Evolutionary conservation across 2,888 invertebrate genomes (phyloP), one percentile per base, ranked within the genome.

Genomic region (Petrolisthes cinctipes): DNA sequence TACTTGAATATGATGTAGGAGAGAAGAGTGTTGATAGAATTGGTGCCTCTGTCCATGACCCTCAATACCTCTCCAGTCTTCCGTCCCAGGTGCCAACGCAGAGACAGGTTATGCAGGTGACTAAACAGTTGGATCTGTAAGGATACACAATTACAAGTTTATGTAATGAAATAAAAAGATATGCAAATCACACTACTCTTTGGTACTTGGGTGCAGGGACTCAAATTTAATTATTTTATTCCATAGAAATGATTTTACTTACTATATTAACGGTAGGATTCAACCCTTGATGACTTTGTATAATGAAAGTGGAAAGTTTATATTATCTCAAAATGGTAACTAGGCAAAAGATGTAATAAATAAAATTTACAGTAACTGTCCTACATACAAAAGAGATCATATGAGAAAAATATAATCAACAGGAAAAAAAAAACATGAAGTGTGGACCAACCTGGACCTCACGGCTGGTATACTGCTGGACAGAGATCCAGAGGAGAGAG

Each of bases 21-120:
- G 92, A 99, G 94, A 11, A 99, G 94, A 93, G 96, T 97, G 93
- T 98, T 98, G 91, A 99, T 97, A 85, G 98, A 98, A 92, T 97
- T 97, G 0, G 99, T 99, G 91, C 99, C 99, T 90, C 99, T 94
- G 93, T 99, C 99, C 97, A 99, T 98, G 0, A 99, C 96, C 66
- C 98, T 94, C 2, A 99, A 94, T 0, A 99, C 98, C 94, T 99
- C 99, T 2, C 99, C 99, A 0, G 99, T 99, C 94, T 99, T 99
- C 14, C 99, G 94, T 1, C 96, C 95, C 66, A 99, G 93, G 93
- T 99, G 99, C 99, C 99, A 99, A 53, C 97, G 95, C 82, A 99
- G 94, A 5, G 98, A 98, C 85, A 99, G 93, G 87, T 95, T 94
- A 93, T 99, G 99, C 20, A 99, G 94, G 93, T 99, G 98, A 79